phyloP scores from a whole-genome alignment of 1,140 invertebrate genomes.

The Pseudomyrmex cubaensis region DNA sequence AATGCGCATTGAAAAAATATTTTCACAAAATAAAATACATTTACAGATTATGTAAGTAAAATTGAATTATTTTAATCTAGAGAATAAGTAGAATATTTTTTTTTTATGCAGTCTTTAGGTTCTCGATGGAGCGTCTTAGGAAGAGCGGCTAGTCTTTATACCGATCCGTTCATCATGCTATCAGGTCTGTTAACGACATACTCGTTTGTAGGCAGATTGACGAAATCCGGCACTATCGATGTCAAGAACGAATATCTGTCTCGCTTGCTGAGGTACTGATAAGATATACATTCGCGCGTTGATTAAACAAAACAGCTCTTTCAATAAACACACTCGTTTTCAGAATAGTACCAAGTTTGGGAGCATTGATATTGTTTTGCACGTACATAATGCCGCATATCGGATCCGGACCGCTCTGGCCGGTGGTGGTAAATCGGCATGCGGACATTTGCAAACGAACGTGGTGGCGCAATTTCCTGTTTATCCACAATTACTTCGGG shows the following conservation, averaged over 20 bases:
- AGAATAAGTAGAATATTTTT: neutral
- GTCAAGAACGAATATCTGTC: conserved; percentile 87
- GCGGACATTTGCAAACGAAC: conserved; percentile 87
- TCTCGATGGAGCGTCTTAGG: conserved; percentile 90
- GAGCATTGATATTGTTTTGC: conserved; percentile 88
- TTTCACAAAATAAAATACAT: neutral
- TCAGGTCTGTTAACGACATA: conserved; percentile 90
- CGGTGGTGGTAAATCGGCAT: conserved; percentile 87
- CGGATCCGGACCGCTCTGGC: conserved; percentile 89
- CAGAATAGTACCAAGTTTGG: conserved; percentile 87
- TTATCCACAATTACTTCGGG: conserved; percentile 89
- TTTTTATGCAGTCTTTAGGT: conserved; percentile 86
- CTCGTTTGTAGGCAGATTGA: conserved; percentile 87
- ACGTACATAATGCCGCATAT: conserved; percentile 87
- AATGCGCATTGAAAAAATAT: neutral
- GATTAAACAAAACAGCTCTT: neutral
- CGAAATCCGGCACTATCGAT: conserved; percentile 86
- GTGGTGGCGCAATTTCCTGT: conserved; percentile 88
- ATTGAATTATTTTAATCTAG: neutral
- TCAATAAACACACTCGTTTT: conserved; percentile 31
- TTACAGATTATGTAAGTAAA: neutral
- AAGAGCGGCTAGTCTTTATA: conserved; percentile 91
- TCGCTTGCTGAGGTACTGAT: conserved; percentile 86
- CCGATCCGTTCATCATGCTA: conserved; percentile 91
- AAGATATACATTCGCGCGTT: neutral